Evolutionary conservation across 1,140 invertebrate species (phyloP).

Genomic region (Drosophila littoralis): DNA sequence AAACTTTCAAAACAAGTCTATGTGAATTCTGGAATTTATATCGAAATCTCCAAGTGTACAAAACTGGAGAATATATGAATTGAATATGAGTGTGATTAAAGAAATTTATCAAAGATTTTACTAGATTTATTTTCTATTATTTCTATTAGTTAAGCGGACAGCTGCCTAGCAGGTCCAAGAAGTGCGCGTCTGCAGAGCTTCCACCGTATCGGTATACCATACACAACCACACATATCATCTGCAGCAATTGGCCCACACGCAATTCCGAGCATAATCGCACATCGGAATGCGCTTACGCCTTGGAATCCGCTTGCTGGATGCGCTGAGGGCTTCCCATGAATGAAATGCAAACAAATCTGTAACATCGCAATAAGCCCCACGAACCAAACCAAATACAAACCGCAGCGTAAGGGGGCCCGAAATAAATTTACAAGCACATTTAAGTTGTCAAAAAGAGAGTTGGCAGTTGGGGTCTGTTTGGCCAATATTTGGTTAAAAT

Average conservation of each 20-base stretch:
- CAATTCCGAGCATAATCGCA: slow-evolving; percentile 11
- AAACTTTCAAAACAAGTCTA: too few species aligned
- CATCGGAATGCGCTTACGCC: slow-evolving; percentile 42
- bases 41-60: too few species aligned
- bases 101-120: too few species aligned
- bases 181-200: background rate
- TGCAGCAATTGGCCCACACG: background rate
- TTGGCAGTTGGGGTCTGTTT: background rate
- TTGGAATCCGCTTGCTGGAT: slow-evolving; percentile 32
- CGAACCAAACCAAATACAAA: slow-evolving; percentile 8
- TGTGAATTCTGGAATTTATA: too few species aligned
- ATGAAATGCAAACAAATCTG: slow-evolving; percentile 42
- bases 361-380: background rate
- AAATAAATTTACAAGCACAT: slow-evolving; percentile 9
- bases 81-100: too few species aligned
- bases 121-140: too few species aligned
- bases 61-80: too few species aligned
- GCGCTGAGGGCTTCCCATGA: slow-evolving; percentile 3
- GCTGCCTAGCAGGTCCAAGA: background rate
- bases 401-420: background rate
- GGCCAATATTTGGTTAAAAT: background rate
- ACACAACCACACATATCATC: background rate
- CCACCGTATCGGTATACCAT: background rate
- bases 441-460: slow-evolving; percentile 11
- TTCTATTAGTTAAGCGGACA: too few species aligned